Conservation (phyloP, 2,113 vertebrate genomes). For the crab-eating macaque (Macaca fascicularis) region T2T-MFA8v1.1 NC_088375.1:145457001-145457500, state of each 20-base stretch:
- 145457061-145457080: constrained; percentile 84
- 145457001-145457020: constrained; percentile 80
- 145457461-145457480: constrained; percentile 95
- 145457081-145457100: constrained; percentile 90
- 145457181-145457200: constrained; percentile 85
- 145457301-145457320: constrained; percentile 94
- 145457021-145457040: constrained; percentile 82
- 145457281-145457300: constrained; percentile 93
- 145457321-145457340: constrained; percentile 89
- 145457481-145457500: constrained; percentile 92
- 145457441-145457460: constrained; percentile 90
- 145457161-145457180: constrained; percentile 93
- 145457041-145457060: constrained; percentile 78
- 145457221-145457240: constrained; percentile 94
- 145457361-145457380: constrained; percentile 88
- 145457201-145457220: constrained; percentile 92
- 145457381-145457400: constrained; percentile 89
- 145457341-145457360: constrained; percentile 87
- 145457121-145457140: constrained; percentile 94
- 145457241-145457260: constrained; percentile 94
- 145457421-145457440: constrained; percentile 89
- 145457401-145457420: constrained; percentile 89
- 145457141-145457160: constrained; percentile 92
- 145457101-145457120: constrained; percentile 87
- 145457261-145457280: constrained; percentile 94